Base-by-base conservation (phyloP, 92 coral and sea anemone species). In the Blastomussa wellsi region DNA sequence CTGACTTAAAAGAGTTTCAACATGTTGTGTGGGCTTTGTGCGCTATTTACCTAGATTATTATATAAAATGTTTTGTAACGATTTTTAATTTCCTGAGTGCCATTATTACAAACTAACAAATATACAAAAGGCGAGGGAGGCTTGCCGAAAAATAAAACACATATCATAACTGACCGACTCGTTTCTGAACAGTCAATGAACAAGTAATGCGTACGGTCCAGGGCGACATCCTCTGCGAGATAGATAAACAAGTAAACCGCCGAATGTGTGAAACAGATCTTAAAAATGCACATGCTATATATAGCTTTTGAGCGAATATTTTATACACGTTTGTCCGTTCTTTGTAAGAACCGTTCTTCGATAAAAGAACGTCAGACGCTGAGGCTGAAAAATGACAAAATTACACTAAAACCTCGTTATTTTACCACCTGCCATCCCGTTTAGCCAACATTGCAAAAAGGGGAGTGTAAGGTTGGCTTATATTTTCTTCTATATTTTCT, bases 71-170 rank as follows among this genome's bases (percentile, higher is more conserved):
- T 37, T 53, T 24, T 53, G 81, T 55, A 52, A 32, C 32, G 68
- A 42, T 77, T 76, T 48, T 52, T 57, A 52, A 77, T 77, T 77
- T 77, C 81, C 69, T 9, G 47, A 77, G 12, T 53, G 62, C n/a
- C 65, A 29, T 12, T 76, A 26, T 26, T 36, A 75, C 62, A 47
- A 42, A 75, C 60, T 19, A 31, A 75, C 55, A 28, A 49, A 29
- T 29, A 7, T 29, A 6, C 4, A 48, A 52, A 48, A 32, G 44
- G 5, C 16, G 35, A 26, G 65, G 65, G 28, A 62, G 24, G 16
- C 24, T 62, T 35, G 33, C 65, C 33, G 28, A 62, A 62, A 26
- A 28, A 10, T 39, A 39, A 39, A 7, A 3, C 44, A n/a, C 20
- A 2, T 8, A 47, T 47, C 22, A 47, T 29, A 37, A 31, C n/a